These are phyloP conservation scores for Allobates femoralis DNA, from an alignment of 2,797 vertebrate genomes.

Conservation along the genomic window DNA sequence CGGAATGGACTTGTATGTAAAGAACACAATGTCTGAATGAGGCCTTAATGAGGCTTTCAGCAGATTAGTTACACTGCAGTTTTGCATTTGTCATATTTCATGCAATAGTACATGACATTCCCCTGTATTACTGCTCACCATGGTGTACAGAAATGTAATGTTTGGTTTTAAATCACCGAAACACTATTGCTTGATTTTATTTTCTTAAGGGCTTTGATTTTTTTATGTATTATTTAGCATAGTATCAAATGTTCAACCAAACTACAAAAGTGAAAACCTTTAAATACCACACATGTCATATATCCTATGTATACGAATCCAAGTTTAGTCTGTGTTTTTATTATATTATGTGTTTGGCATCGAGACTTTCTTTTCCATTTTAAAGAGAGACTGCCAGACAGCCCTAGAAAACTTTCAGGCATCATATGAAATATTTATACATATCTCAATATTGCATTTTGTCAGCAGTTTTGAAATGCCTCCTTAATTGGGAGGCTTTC, in stretches of 20 bases:
- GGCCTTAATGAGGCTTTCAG: too few species aligned
- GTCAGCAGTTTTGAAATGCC: constrained; percentile 58
- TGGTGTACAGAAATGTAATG: background rate
- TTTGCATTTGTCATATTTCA: background rate
- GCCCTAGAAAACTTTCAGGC: constrained; percentile 49
- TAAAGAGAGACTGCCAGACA: constrained; percentile 39
- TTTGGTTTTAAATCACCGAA: background rate
- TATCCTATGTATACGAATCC: constrained; percentile 27
- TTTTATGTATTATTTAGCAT: constrained; percentile 31
- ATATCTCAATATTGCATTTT: constrained; percentile 59
- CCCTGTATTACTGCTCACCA: background rate
- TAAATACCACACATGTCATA: constrained; percentile 46
- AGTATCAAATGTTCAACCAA: constrained; percentile 40
- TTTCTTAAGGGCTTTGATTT: constrained; percentile 3
- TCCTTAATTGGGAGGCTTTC: constrained; percentile 53
- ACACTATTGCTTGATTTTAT: background rate
- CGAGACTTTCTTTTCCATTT: constrained; percentile 41
- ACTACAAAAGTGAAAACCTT: constrained; percentile 33
- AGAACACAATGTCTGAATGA: too few species aligned
- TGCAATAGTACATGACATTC: background rate
- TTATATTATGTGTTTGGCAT: constrained; percentile 47
- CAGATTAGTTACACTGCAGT: background rate
- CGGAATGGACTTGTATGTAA: too few species aligned
- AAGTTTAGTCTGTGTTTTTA: constrained; percentile 51
- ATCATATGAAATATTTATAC: constrained; percentile 58